These are phyloP conservation scores for Mactromeris polynyma DNA, from an alignment of 2,888 invertebrate genomes.

Conservation along the genomic window DNA sequence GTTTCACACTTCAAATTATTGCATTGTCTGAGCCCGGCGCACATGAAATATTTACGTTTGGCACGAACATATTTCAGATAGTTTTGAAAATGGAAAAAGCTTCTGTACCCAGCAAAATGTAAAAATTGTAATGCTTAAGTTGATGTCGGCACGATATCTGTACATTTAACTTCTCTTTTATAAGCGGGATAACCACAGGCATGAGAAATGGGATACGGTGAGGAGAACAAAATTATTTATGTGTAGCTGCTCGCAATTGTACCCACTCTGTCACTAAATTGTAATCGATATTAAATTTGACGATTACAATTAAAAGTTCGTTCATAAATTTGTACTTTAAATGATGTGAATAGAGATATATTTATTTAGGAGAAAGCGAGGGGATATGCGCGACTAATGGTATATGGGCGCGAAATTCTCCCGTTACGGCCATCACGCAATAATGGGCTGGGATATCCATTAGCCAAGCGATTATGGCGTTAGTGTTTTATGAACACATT, in stretches of 20 bases:
- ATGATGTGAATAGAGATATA: slow-evolving; percentile 27
- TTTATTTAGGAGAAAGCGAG: slow-evolving; percentile 42
- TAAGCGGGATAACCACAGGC: slow-evolving; percentile 37
- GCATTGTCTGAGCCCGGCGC: slow-evolving; percentile 36
- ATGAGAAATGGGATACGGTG: slow-evolving; percentile 52
- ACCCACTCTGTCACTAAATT: slow-evolving; percentile 52
- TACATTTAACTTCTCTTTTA: slow-evolving; percentile 44
- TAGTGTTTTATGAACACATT: slow-evolving; percentile 15
- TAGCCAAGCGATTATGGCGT: slow-evolving; percentile 14
- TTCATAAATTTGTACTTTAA: slow-evolving; percentile 52
- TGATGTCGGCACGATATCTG: slow-evolving; percentile 49
- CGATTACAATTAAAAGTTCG: slow-evolving; percentile 44
- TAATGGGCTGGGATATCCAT: slow-evolving; percentile 17
- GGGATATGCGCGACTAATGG: slow-evolving; percentile 40
- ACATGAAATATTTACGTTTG: slow-evolving; percentile 53
- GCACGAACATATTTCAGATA: slow-evolving; percentile 56
- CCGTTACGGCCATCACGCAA: slow-evolving; percentile 18
- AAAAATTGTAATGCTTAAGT: slow-evolving; percentile 23
- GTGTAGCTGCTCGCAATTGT: slow-evolving; percentile 54
- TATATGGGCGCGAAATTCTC: slow-evolving; percentile 7
- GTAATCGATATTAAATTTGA: slow-evolving; percentile 58
- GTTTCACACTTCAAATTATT: slow-evolving; percentile 47
- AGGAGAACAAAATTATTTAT: slow-evolving; percentile 42
- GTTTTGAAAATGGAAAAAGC: slow-evolving; percentile 34
- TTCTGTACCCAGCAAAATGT: slow-evolving; percentile 25